Evolutionary conservation across 2,888 invertebrate species (phyloP), one percentile per base, ranked within the genome.

Genomic region (Cyaniris semiargus): DNA sequence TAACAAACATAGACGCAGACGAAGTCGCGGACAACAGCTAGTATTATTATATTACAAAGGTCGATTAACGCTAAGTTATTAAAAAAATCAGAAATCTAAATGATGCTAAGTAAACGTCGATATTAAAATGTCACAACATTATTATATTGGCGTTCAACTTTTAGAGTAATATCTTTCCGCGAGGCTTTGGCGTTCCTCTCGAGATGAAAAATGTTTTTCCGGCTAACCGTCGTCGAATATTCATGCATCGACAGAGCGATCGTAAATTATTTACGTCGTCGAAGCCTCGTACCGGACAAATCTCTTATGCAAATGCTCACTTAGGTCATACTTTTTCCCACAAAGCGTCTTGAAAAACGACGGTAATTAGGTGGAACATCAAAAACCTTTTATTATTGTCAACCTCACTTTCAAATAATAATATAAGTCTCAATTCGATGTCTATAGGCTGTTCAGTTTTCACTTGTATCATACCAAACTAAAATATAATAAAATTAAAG

Each of bases 121-220:
- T 91, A 90, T 90, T 88, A 89, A 87, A 89, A 89, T 89, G 71
- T 89, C 86, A 86, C 86, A 84, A 86, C 86, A 91, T 89, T 87
- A 90, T 90, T 88, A 90, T 88, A 91, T 88, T 83, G 85, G 81
- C 83, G 86, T 86, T 88, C 85, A 88, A 89, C 86, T 90, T 90
- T 87, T 87, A 87, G 87, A 87, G 87, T 87, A 90, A 90, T 90
- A 90, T 88, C 86, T 84, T 85, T 86, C 85, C 82, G 84, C 81
- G 83, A 84, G 83, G 84, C 85, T 85, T 83, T 80, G 82, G 84
- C 85, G 85, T 85, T 86, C 86, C 84, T 86, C 83, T 85, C 83
- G 83, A 84, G 85, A 88, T 89, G 89, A 88, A 89, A 88, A 89
- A 89, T 89, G 85, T 87, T 89, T 86, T 84, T 83, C 84, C 83